Evolutionary conservation across 1,140 invertebrate genomes (phyloP).

Genomic region (Rhopalosiphum maidis): DNA sequence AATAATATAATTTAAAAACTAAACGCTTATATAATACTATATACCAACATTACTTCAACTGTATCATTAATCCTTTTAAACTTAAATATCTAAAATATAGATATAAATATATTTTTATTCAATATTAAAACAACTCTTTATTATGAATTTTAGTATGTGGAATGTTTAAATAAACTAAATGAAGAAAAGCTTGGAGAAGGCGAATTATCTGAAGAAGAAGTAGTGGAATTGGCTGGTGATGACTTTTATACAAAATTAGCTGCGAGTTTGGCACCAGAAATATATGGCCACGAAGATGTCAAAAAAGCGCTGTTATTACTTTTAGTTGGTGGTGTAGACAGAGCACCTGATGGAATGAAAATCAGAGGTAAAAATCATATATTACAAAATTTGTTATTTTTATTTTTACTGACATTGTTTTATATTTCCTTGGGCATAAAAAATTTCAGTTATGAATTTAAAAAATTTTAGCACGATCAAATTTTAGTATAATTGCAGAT

Average conservation of each 20-base stretch:
- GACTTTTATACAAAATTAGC: conserved; percentile 95
- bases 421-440: no score
- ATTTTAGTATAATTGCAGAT: no score
- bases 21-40: background rate
- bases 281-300: conserved; percentile 97
- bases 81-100: background rate
- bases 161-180: conserved; percentile 60
- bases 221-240: conserved; percentile 77
- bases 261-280: conserved; percentile 95
- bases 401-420: no score
- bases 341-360: conserved; percentile 82
- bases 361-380: conserved; percentile 69
- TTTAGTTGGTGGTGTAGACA: conserved; percentile 95
- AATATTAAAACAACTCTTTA: background rate
- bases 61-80: background rate
- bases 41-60: no score
- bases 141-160: conserved; percentile 58
- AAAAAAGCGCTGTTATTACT: conserved; percentile 95
- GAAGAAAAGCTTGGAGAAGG: conserved; percentile 77
- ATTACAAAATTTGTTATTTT: no score
- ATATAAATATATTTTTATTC: conserved; percentile 31
- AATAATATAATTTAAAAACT: background rate
- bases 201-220: conserved; percentile 82
- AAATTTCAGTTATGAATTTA: no score
- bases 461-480: no score